Evolutionary conservation across 2,113 vertebrate genomes (phyloP).

Genomic region (Ciconia maguari): DNA sequence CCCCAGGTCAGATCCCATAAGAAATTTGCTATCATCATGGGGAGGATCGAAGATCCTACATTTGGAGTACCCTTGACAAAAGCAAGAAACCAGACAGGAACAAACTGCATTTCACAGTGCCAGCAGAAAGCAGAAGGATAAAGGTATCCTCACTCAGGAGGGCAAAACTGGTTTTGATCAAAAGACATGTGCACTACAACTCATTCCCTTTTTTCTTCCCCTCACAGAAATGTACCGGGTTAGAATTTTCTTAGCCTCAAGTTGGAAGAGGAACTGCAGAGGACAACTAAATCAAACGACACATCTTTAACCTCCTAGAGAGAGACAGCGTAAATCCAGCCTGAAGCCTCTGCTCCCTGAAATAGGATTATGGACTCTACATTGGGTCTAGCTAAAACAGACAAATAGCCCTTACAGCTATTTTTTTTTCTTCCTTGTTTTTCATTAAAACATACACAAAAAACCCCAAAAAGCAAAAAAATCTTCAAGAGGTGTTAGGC

Average conservation of each 20-base stretch:
- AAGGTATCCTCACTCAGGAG: not conserved
- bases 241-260: not conserved
- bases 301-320: not conserved
- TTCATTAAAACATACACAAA: not conserved
- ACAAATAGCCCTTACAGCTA: not conserved
- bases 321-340: not conserved
- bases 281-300: not conserved
- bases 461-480: not conserved
- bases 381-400: not conserved
- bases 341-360: not conserved
- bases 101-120: not conserved
- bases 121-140: not conserved
- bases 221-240: not conserved
- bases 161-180: not conserved
- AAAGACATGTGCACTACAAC: fast-evolving
- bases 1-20: not conserved
- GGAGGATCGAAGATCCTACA: not conserved
- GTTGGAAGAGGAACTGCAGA: not conserved
- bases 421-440: not conserved
- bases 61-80: not conserved
- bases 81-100: not conserved
- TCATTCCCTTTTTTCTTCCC: not conserved
- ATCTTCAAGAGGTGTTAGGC: not conserved
- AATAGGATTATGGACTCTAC: slow-evolving; percentile 1
- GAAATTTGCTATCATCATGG: not conserved